Conservation (phyloP, 1,140 invertebrate species). For the Aphelinus certus region DNA sequence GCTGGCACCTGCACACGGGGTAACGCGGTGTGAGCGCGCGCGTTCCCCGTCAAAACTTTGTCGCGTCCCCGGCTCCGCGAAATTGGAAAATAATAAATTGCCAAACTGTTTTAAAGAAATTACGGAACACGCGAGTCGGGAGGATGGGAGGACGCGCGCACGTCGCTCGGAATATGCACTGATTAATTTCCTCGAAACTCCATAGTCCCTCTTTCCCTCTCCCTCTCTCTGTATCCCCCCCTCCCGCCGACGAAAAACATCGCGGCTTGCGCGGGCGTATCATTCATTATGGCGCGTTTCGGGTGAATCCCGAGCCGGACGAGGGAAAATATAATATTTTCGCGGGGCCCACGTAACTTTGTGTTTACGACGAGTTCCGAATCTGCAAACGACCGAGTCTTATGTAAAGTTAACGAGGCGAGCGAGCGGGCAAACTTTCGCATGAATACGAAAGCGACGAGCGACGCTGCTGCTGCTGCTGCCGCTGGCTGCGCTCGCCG, state of each 20-base stretch:
- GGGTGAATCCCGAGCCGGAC: neutral
- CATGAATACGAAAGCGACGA: conserved; percentile 54
- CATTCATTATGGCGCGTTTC: conserved; percentile 15
- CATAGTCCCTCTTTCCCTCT: conserved; percentile 24
- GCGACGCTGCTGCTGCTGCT: conserved; percentile 23
- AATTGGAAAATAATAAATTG: conserved; percentile 62
- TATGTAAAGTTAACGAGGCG: conserved; percentile 61
- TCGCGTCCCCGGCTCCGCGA: conserved; percentile 38
- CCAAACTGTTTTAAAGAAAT: conserved; percentile 61
- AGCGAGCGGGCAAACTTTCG: conserved; percentile 56
- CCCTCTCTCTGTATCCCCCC: no score
- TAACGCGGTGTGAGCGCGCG: conserved; percentile 37
- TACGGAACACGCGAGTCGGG: conserved; percentile 27
- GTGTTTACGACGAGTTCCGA: conserved; percentile 41
- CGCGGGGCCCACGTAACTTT: neutral
- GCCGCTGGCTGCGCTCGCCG: conserved; percentile 19
- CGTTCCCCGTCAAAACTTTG: conserved; percentile 29
- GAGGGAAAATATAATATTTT: conserved; percentile 18
- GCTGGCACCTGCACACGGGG: conserved; percentile 16
- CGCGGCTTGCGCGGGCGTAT: neutral
- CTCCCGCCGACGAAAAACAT: no score
- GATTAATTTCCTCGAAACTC: conserved; percentile 55
- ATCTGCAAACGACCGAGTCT: conserved; percentile 50
- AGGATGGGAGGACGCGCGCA: conserved; percentile 4
- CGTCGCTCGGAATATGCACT: conserved; percentile 25